These are phyloP conservation scores for Cybosia mesomella DNA, from an alignment of 2,888 invertebrate species.

Conservation along the genomic window DNA sequence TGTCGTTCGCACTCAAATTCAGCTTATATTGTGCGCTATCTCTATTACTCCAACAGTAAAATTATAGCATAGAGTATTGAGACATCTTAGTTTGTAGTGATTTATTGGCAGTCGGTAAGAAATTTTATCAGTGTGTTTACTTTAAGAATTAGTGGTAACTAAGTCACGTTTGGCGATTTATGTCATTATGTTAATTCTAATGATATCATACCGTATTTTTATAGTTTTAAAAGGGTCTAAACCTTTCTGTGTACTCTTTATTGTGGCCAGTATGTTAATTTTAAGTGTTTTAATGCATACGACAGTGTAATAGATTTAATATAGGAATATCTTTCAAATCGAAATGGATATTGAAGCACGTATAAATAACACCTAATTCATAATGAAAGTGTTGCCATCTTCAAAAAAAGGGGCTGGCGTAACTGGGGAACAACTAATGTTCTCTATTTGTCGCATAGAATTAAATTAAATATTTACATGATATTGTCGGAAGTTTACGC, in stretches of 20 bases:
- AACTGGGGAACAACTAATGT: too few species aligned
- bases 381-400: background rate
- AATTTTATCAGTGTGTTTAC: conserved; percentile 85
- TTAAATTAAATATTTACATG: too few species aligned
- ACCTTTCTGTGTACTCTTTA: conserved; percentile 31
- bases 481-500: too few species aligned
- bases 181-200: conserved; percentile 75
- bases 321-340: background rate
- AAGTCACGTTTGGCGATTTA: conserved; percentile 72
- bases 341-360: background rate
- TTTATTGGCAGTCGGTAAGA: conserved; percentile 74
- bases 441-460: too few species aligned
- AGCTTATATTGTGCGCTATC: conserved; percentile 46
- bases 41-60: conserved; percentile 64
- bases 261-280: conserved; percentile 39
- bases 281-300: conserved; percentile 18
- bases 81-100: conserved; percentile 80
- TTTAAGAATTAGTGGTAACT: conserved; percentile 83
- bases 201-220: conserved; percentile 65
- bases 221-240: conserved; percentile 54
- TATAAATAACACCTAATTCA: background rate
- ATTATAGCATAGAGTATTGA: conserved; percentile 77
- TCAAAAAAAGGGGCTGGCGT: too few species aligned
- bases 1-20: conserved; percentile 54
- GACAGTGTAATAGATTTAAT: conserved; percentile 7